Conservation (phyloP, 2,888 invertebrate genomes). For the Drosophila tanythrix region DNA sequence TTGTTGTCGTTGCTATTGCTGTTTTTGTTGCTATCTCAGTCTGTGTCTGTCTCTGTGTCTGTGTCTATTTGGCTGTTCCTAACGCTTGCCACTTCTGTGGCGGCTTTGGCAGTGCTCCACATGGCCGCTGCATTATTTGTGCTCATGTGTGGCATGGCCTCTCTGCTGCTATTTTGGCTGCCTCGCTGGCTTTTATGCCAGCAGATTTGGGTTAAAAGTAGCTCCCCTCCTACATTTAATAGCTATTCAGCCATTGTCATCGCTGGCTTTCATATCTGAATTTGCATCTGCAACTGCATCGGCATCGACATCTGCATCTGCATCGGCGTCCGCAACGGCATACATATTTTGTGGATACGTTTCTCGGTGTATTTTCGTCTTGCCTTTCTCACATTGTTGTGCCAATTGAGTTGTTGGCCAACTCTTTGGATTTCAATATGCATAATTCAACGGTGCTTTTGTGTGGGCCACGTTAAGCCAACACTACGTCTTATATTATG, state of each 20-base stretch:
- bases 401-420: constrained; percentile 43
- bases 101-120: constrained; percentile 74
- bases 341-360: constrained; percentile 20
- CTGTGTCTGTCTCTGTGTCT: background rate
- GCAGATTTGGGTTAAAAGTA: constrained; percentile 79
- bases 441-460: constrained; percentile 18
- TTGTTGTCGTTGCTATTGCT: constrained; percentile 18
- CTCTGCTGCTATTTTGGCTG: constrained; percentile 37
- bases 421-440: constrained; percentile 31
- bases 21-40: constrained; percentile 1
- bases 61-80: constrained; percentile 5
- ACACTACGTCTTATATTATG: constrained; percentile 4
- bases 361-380: constrained; percentile 9
- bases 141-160: constrained; percentile 65
- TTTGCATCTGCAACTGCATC: constrained; percentile 35
- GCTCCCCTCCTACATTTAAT: constrained; percentile 78
- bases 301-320: constrained; percentile 18
- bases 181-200: constrained; percentile 70
- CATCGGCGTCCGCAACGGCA: constrained; percentile 12
- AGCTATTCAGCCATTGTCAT: constrained; percentile 60
- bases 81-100: constrained; percentile 44
- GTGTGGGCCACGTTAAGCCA: constrained; percentile 1
- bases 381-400: constrained; percentile 30
- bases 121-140: constrained; percentile 73
- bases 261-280: constrained; percentile 19